Percentiles rank a stretch among this genome's conserved stretches.
These are phyloP conservation scores for Gallinago jamesoni DNA, from an alignment of 2,113 vertebrate genomes.

Conservation along the genomic window DNA sequence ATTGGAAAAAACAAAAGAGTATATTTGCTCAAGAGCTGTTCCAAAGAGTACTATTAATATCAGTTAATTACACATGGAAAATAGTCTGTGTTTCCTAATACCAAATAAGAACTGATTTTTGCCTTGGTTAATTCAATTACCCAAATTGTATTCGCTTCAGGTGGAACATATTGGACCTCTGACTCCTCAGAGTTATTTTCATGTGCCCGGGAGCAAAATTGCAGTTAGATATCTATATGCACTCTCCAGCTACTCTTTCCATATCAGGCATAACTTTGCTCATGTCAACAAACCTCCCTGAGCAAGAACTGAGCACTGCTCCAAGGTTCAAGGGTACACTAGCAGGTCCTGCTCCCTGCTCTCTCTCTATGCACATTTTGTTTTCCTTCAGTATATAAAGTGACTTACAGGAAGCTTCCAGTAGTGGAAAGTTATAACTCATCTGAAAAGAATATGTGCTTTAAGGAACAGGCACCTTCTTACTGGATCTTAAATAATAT, in stretches of 20 bases:
- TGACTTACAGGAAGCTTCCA: slow-evolving; percentile 23
- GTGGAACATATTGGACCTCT: not conserved
- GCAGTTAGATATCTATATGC: not conserved
- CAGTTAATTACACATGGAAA: not conserved
- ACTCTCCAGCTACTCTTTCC: not conserved
- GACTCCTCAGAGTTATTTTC: slow-evolving; percentile 33
- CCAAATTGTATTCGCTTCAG: not conserved
- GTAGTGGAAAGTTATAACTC: slow-evolving; percentile 13
- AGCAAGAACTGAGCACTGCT: slow-evolving; percentile 19
- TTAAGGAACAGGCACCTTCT: slow-evolving; percentile 38
- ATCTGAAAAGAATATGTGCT: slow-evolving; percentile 23
- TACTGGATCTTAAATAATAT: slow-evolving; percentile 52
- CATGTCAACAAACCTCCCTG: not conserved
- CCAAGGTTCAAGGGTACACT: not conserved
- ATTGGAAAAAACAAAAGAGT: not conserved
- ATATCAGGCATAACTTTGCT: not conserved
- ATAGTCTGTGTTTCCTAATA: not conserved
- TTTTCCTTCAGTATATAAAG: not conserved
- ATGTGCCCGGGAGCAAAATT: slow-evolving; percentile 12
- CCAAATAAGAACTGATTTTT: not conserved
- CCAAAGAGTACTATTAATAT: not conserved
- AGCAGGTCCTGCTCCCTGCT: slow-evolving; percentile 21
- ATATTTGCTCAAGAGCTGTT: not conserved
- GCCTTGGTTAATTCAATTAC: not conserved
- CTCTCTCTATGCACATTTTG: not conserved